Evolutionary conservation across 2,888 invertebrate genomes (phyloP).

Genomic region (Caenorhabditis zanzibari): DNA sequence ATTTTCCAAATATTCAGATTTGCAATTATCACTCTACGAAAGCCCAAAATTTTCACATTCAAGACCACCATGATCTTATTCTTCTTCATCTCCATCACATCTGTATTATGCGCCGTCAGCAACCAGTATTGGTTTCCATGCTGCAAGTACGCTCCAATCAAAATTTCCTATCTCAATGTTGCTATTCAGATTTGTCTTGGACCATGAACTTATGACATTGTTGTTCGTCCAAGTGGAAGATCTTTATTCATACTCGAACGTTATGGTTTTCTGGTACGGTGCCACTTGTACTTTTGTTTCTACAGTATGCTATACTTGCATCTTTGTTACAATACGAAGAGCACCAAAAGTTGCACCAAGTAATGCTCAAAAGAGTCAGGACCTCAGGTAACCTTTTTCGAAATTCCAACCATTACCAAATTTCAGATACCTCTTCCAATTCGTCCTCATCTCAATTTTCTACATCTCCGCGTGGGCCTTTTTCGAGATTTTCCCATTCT

Average conservation of each 20-base stretch:
- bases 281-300: neutral
- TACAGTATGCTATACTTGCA: neutral
- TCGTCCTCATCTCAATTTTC: conserved; percentile 2
- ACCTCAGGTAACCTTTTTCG: neutral
- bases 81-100: too few species aligned
- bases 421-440: neutral
- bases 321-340: neutral
- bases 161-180: too few species aligned
- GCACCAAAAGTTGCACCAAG: neutral
- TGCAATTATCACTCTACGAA: too few species aligned
- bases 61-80: too few species aligned
- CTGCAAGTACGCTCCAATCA: conserved; percentile 16
- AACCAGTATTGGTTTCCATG: conserved; percentile 30
- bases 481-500: neutral
- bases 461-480: neutral
- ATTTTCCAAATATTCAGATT: too few species aligned
- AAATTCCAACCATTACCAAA: neutral
- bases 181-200: neutral
- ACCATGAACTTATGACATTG: neutral
- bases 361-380: neutral
- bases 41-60: too few species aligned
- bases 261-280: neutral
- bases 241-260: neutral
- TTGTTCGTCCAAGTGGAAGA: neutral
- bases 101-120: neutral